Evolutionary conservation across 2,888 invertebrate species (phyloP).

Genomic region (Nymphalis polychloros): DNA sequence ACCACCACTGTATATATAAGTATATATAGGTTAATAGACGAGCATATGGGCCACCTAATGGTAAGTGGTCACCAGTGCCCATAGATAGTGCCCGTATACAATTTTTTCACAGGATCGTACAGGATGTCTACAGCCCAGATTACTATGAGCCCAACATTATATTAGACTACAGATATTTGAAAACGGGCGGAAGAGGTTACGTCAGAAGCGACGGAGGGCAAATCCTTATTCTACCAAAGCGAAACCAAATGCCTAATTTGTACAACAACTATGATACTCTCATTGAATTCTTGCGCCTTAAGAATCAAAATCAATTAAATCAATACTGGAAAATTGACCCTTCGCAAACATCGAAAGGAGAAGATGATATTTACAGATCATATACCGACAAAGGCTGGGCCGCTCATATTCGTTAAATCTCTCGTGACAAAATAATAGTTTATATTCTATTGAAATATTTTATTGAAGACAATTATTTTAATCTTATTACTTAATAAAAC

Average conservation of each 20-base stretch:
- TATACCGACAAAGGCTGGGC: slow-evolving; percentile 12
- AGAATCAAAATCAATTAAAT: slow-evolving; percentile 49
- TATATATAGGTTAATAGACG: no score
- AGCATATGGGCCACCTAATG: no score
- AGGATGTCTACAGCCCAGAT: slow-evolving; percentile 62
- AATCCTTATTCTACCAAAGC: slow-evolving; percentile 63
- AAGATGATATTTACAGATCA: not conserved
- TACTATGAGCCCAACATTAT: slow-evolving; percentile 65
- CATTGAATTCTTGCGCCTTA: slow-evolving; percentile 61
- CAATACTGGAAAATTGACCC: slow-evolving; percentile 9
- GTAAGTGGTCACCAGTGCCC: no score
- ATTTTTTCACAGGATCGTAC: slow-evolving; percentile 57
- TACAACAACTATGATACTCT: slow-evolving; percentile 63
- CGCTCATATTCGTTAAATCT: slow-evolving; percentile 4
- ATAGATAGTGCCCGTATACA: no score
- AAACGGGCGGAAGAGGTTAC: slow-evolving; percentile 69
- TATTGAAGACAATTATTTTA: not conserved
- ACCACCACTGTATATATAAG: no score
- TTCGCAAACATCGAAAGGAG: not conserved
- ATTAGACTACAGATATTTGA: slow-evolving; percentile 69
- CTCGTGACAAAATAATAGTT: not conserved
- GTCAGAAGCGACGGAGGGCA: slow-evolving; percentile 67
- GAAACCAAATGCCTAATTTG: slow-evolving; percentile 47
- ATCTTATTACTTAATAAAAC: not conserved
- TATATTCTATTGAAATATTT: no score